A percentile compares a stretch with the other conserved stretches of the same genome.
Conservation (phyloP, 2,888 invertebrate genomes). For the Sinotaia quadrata region DNA sequence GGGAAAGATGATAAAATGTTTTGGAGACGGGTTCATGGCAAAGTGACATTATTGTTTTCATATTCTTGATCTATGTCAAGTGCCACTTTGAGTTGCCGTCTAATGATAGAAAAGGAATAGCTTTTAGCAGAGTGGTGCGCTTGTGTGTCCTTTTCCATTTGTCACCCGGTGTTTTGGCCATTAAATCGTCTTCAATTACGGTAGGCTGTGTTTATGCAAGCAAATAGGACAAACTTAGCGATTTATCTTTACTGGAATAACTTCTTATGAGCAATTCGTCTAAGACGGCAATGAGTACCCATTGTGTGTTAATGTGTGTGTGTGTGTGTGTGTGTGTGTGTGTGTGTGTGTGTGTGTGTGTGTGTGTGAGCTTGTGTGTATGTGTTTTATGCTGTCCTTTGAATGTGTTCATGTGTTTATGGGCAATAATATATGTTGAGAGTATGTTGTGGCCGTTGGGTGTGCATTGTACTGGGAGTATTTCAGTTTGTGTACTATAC, state of each 20-base stretch:
- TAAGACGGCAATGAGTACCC: background rate
- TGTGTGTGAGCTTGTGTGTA: too few relatives aligned
- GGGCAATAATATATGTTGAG: too few relatives aligned
- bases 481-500: too few relatives aligned
- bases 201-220: background rate
- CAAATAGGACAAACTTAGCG: background rate
- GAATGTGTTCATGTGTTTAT: background rate
- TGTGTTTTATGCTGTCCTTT: background rate
- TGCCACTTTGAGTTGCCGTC: background rate
- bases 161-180: too few relatives aligned
- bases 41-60: background rate
- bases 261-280: too few relatives aligned
- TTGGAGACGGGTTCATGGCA: background rate
- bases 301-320: background rate
- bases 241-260: background rate
- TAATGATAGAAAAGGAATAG: too few relatives aligned
- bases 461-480: too few relatives aligned
- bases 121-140: too few relatives aligned
- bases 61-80: constrained; percentile 1
- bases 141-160: too few relatives aligned
- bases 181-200: too few relatives aligned
- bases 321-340: background rate
- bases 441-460: too few relatives aligned
- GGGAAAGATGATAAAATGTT: background rate
- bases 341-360: constrained; percentile 1